Percentiles rank a stretch among this genome's conserved stretches.
phyloP scores from a whole-genome alignment of 2,113 vertebrate species.

The Forbesichthys agassizii region DNA sequence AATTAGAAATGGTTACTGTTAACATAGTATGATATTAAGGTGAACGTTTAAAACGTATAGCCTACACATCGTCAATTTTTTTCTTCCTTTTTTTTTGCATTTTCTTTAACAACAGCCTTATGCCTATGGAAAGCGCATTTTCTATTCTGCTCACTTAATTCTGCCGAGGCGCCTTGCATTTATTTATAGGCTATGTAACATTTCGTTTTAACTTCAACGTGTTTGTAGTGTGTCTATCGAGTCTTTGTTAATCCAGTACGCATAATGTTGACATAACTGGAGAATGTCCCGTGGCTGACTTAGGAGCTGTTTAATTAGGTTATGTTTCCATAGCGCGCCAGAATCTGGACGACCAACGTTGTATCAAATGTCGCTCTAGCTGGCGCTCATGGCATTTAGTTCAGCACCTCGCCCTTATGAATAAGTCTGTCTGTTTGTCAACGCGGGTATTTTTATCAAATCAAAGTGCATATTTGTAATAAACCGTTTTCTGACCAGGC shows the following conservation, averaged over 20 bases:
- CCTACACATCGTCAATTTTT: not conserved
- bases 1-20: not conserved
- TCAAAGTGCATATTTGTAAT: constrained; percentile 14
- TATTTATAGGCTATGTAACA: not conserved
- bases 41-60: no score
- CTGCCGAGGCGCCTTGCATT: constrained; percentile 25
- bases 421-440: constrained; percentile 28
- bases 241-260: constrained; percentile 24
- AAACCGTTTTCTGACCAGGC: not conserved
- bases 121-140: constrained; percentile 49
- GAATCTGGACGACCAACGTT: constrained; percentile 63
- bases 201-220: not conserved
- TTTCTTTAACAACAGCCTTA: not conserved
- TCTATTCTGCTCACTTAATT: constrained; percentile 8
- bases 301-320: constrained; percentile 73
- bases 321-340: constrained; percentile 49
- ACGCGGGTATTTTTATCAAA: not conserved
- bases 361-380: constrained; percentile 61
- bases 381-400: constrained; percentile 26
- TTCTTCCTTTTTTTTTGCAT: constrained; percentile 1
- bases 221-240: not conserved
- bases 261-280: constrained; percentile 31
- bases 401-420: constrained; percentile 25
- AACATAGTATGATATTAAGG: no score
- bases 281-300: constrained; percentile 59